Evolutionary conservation across 2,888 invertebrate genomes (phyloP), one percentile per base, ranked within the genome.

Genomic region (Fragum whitleyi): DNA sequence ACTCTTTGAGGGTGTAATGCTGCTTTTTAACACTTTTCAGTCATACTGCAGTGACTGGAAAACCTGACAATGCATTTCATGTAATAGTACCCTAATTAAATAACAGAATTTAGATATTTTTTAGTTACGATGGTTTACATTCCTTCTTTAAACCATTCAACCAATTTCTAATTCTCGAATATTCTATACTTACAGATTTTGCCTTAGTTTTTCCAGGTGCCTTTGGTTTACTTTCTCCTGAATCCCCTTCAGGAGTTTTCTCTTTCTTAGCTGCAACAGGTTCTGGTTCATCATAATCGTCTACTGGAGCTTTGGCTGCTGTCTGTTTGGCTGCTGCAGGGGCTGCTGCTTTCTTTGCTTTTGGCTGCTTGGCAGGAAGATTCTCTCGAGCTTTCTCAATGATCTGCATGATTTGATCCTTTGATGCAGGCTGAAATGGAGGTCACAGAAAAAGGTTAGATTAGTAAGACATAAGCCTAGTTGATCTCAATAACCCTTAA

Each of bases 341-440:
- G 2, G 87, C 81, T 21, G 88, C 79, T 2, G 90, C 83, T 6
- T 89, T 86, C 74, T 88, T 87, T 32, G 86, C 59, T 73, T 88
- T 86, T 23, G 87, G 86, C 67, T 92, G 91, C 77, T 97, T 97
- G 0, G 97, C 95, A 0, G 98, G 98, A 62, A 98, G 94, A 94
- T 96, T 97, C 0, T 97, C 97, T 1, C 97, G 95, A 0, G 97
- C 97, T 93, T 98, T 98, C 88, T 98, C 98, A 73, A 98, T 93
- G 0, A 96, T 96, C 0, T 96, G 96, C 92, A 96, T 95, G n/a
- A 98, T 96, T 6, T 92, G 92, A 73, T 94, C 94, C 88, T 95
- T 95, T 2, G 95, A 95, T 29, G 94, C 93, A 16, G 95, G 94
- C 94, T 94, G 90, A 19, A 55, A 55, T 6, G 1, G 51, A 51